Conservation (phyloP, 2,888 invertebrate genomes). For the Microdon myrmicae region DNA sequence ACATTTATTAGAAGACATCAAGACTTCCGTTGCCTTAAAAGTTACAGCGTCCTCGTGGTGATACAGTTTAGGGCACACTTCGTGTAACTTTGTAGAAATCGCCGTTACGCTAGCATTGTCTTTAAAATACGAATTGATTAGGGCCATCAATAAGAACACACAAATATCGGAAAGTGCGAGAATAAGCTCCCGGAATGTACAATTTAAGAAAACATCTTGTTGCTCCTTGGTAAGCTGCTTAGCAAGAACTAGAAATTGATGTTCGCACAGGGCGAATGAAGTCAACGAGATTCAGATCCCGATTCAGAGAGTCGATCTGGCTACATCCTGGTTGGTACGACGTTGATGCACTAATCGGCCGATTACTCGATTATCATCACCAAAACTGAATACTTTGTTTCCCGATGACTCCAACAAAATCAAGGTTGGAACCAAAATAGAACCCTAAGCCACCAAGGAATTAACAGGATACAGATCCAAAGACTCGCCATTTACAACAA, state of each 20-base stretch:
- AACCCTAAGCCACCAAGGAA: too few species aligned
- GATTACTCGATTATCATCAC: too few species aligned
- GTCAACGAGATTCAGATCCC: too few species aligned
- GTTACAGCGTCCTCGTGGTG: conserved; percentile 95
- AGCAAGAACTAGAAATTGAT: conserved; percentile 86
- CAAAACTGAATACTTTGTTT: too few species aligned
- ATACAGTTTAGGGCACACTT: conserved; percentile 93
- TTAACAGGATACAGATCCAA: too few species aligned
- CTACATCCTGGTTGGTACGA: too few species aligned
- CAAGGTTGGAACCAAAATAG: too few species aligned
- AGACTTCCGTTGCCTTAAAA: conserved; percentile 92
- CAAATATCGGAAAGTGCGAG: conserved; percentile 71
- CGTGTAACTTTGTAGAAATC: conserved; percentile 86
- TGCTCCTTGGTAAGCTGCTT: conserved; percentile 75
- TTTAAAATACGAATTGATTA: conserved; percentile 91
- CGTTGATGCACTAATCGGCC: too few species aligned
- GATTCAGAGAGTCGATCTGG: too few species aligned
- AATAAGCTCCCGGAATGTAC: conserved; percentile 70
- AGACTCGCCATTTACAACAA: too few species aligned
- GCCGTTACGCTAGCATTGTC: conserved; percentile 96
- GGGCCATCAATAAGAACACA: conserved; percentile 79
- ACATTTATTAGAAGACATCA: conserved; percentile 82
- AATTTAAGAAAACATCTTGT: conserved; percentile 72
- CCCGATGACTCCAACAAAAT: too few species aligned
- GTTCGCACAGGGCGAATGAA: conserved; percentile 88